Evolutionary conservation across 2,888 invertebrate species (phyloP).

Genomic region (Rotaria magnacalcarata): DNA sequence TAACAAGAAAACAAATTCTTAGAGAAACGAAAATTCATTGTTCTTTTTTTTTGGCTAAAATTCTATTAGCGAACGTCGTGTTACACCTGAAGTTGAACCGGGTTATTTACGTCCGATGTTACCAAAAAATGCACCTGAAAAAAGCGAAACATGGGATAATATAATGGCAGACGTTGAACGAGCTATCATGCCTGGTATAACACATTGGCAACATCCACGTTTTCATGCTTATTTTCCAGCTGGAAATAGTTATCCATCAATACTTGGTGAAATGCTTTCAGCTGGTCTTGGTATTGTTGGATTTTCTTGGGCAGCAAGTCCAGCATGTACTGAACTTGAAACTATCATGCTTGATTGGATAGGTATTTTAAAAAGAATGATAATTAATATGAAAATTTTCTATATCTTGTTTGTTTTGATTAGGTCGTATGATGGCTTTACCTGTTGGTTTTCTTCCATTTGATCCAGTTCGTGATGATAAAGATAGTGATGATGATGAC

Average conservation of each 20-base stretch:
- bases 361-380: conserved; percentile 41
- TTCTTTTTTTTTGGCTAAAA: neutral
- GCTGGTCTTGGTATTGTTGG: conserved; percentile 94
- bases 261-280: conserved; percentile 91
- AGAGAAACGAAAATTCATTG: conserved; percentile 47
- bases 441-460: conserved; percentile 75
- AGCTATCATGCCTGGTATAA: conserved; percentile 57
- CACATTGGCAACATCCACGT: conserved; percentile 91
- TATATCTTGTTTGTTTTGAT: neutral
- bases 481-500: conserved; percentile 23
- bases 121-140: conserved; percentile 53
- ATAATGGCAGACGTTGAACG: conserved; percentile 56
- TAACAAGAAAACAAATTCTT: conserved; percentile 51
- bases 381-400: neutral
- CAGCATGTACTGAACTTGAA: conserved; percentile 90
- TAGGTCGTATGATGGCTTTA: conserved; percentile 68
- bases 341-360: conserved; percentile 92
- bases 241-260: conserved; percentile 92
- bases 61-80: conserved; percentile 44
- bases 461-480: conserved; percentile 21
- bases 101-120: conserved; percentile 55
- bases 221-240: conserved; percentile 99
- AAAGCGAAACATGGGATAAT: conserved; percentile 53
- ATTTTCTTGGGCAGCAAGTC: conserved; percentile 88
- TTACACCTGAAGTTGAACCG: conserved; percentile 52